These are phyloP conservation scores for Julus scandinavius DNA, from an alignment of 2,888 invertebrate species.

Conservation along the genomic window DNA sequence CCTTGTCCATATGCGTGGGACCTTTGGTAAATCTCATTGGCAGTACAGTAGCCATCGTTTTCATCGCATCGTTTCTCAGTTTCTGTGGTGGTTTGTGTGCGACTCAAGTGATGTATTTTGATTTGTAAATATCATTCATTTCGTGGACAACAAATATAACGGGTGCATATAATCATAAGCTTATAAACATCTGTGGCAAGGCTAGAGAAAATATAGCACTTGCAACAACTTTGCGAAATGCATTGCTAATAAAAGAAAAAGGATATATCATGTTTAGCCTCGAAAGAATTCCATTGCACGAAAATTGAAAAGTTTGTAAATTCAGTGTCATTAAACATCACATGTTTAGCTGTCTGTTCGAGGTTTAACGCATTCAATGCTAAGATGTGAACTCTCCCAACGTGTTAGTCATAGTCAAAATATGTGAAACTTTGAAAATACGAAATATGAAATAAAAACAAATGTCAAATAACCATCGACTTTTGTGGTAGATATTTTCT, in stretches of 20 bases:
- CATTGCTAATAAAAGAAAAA: neutral
- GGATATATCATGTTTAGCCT: neutral
- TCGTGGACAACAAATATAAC: neutral
- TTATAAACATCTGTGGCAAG: neutral
- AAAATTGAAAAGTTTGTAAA: neutral
- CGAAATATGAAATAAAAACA: neutral
- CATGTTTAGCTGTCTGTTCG: too few relatives aligned
- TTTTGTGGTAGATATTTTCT: neutral
- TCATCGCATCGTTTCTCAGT: conserved; percentile 84
- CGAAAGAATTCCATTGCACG: neutral
- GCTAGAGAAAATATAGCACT: too few relatives aligned
- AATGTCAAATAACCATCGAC: neutral
- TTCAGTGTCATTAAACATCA: neutral
- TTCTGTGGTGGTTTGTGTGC: conserved; percentile 86
- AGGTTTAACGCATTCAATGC: neutral
- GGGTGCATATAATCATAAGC: neutral
- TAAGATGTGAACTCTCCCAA: neutral
- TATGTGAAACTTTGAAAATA: neutral
- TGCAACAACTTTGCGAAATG: neutral
- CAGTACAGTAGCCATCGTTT: conserved; percentile 89
- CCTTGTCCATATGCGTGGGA: conserved; percentile 87
- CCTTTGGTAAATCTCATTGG: conserved; percentile 80
- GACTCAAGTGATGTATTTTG: conserved; percentile 88
- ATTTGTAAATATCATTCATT: conserved; percentile 72
- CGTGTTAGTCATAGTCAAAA: neutral